These are phyloP conservation scores for Zoanthus gigantus DNA, from an alignment of 92 coral and sea anemone genomes.

Conservation along the genomic window DNA sequence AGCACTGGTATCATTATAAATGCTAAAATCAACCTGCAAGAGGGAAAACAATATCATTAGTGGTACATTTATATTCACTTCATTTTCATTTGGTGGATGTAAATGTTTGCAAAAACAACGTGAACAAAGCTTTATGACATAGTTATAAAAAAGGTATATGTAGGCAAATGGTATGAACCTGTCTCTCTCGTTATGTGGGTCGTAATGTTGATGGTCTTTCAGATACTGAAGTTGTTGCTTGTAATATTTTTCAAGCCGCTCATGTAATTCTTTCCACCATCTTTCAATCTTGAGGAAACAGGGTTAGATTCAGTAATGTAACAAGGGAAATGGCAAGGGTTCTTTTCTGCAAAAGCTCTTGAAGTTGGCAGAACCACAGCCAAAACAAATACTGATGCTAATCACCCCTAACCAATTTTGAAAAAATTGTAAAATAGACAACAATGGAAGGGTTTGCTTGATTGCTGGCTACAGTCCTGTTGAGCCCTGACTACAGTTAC, in stretches of 20 bases:
- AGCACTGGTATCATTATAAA: conserved; percentile 5
- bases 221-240: conserved; percentile 23
- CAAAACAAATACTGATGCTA: background rate
- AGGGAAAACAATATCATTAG: conserved; percentile 6
- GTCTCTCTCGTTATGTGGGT: conserved; percentile 32
- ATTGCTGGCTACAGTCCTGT: conserved; percentile 17
- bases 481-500: conserved; percentile 17
- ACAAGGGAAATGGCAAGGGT: background rate
- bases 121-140: background rate
- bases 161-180: conserved; percentile 23
- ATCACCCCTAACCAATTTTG: background rate
- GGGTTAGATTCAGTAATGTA: background rate
- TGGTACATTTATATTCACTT: background rate
- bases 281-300: conserved; percentile 25
- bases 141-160: background rate
- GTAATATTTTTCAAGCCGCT: background rate
- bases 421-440: background rate
- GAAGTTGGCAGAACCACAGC: conserved; percentile 1
- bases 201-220: conserved; percentile 17
- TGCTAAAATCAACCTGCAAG: conserved; percentile 17
- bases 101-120: background rate
- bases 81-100: background rate
- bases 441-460: conserved; percentile 15
- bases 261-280: conserved; percentile 33
- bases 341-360: background rate